Evolutionary conservation across 2,113 vertebrate genomes (phyloP), one percentile per base, ranked within the genome.

Genomic region (Pyxicephalus adspersus): DNA sequence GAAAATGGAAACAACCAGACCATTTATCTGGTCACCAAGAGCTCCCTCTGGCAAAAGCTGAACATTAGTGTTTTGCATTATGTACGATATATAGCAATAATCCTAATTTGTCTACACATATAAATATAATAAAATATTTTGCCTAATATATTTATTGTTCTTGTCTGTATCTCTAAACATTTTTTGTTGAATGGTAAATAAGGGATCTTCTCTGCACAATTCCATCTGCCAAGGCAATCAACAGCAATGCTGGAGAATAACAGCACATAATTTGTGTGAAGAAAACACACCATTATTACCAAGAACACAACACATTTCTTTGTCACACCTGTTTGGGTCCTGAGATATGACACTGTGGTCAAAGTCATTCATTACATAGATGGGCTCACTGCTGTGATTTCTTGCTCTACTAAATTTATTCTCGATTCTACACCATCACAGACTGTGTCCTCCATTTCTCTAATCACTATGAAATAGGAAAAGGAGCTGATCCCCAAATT

Each of bases 251-350:
- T 11, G 34, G 50, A 15, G 22, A 18, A 7, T 25, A 52, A 25
- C 51, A 61, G 19, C 18, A 51, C 19, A 34, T 63, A 1, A 18
- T 28, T 20, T 29, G 34, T 26, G 50, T 23, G 17, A 51, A 20
- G 18, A 50, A 80, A 75, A 25, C 57, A 61, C 52, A 26, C 29
- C 65, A 80, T 29, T 64, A 71, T 55, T 4, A 23, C 34, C 11
- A 45, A 26, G 6, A 3, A 64, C 3, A 64, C 76, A 73, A 57
- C 63, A 38, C 26, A 57, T 77, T 71, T 64, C 25, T 28, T 20
- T 29, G 23, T 20, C 50, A 64, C 67, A 64, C 78, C 58, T 58
- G 58, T 22, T 19, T 50, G 34, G 29, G 57, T 16, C 19, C 13
- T 28, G 57, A 34, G 66, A 50, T 64, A 1, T 64, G 45, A 64